Conservation (phyloP, 64 coral and sea anemone species). For the Orbicella faveolata region DNA sequence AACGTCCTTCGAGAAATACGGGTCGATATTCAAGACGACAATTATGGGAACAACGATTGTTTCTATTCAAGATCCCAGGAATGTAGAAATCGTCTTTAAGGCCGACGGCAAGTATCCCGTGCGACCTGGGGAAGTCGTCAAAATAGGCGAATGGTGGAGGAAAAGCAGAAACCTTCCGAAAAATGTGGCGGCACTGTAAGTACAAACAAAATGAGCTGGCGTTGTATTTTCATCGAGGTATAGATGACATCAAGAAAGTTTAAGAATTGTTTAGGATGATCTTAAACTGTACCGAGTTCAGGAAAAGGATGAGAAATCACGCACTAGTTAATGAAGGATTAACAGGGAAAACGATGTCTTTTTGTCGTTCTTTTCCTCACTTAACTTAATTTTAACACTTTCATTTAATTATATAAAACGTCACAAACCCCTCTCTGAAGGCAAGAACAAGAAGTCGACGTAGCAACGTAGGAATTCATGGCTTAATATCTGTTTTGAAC, state of each 20-base stretch:
- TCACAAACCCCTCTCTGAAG: no score
- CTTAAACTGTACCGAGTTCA: background rate
- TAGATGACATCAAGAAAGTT: background rate
- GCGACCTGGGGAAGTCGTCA: background rate
- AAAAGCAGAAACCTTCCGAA: background rate
- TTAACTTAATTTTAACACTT: no score
- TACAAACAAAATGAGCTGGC: background rate
- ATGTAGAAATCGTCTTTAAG: slow-evolving; percentile 20
- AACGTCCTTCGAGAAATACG: slow-evolving; percentile 31
- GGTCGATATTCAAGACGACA: slow-evolving; percentile 11
- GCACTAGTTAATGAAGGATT: no score
- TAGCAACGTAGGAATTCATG: no score
- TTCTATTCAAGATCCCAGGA: background rate
- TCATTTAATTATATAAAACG: no score
- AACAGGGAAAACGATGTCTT: background rate
- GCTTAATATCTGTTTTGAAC: no score
- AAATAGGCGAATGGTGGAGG: background rate
- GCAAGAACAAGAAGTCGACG: no score
- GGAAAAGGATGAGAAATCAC: no score
- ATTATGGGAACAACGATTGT: background rate
- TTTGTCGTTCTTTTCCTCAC: no score
- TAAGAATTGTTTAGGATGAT: background rate
- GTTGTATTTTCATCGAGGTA: no score
- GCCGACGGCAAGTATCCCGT: slow-evolving; percentile 24
- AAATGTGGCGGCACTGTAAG: background rate